phyloP scores from a whole-genome alignment of 2,888 invertebrate species.

The Deilephila elpenor region DNA sequence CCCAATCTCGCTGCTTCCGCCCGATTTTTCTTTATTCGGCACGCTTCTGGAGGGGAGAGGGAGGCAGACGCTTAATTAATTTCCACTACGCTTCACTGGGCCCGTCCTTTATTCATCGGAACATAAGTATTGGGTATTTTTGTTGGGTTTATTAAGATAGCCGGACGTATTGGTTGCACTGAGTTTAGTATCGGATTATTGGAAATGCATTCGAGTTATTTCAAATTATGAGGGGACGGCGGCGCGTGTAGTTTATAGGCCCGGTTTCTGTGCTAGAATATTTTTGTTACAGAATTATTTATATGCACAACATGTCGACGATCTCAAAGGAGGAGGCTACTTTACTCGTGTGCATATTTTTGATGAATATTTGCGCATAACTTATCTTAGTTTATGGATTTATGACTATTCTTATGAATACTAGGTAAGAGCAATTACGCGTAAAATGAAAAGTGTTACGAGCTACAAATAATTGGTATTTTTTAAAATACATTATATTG shows the following conservation, averaged over 20 bases:
- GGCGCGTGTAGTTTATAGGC: background rate
- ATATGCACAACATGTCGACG: too few species aligned
- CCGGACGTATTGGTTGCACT: constrained; percentile 16
- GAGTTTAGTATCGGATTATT: background rate
- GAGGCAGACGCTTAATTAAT: constrained; percentile 68
- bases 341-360: too few species aligned
- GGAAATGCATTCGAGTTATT: background rate
- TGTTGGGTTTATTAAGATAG: constrained; percentile 37
- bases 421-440: too few species aligned
- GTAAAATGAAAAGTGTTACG: too few species aligned
- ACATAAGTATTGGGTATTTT: constrained; percentile 47
- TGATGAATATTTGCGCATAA: too few species aligned
- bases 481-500: too few species aligned
- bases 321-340: too few species aligned
- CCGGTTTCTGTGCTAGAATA: background rate
- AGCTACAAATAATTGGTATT: too few species aligned
- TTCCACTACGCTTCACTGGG: constrained; percentile 59
- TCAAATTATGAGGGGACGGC: constrained; percentile 27
- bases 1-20: constrained; percentile 61
- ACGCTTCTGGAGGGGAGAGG: constrained; percentile 42
- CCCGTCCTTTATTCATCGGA: constrained; percentile 50
- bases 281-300: background rate
- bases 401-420: too few species aligned
- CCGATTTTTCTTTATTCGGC: constrained; percentile 61
- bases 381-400: too few species aligned